phyloP scores from a whole-genome alignment of 37 sponge, comb jelly and placozoan genomes.

The Amphimedon queenslandica region DNA sequence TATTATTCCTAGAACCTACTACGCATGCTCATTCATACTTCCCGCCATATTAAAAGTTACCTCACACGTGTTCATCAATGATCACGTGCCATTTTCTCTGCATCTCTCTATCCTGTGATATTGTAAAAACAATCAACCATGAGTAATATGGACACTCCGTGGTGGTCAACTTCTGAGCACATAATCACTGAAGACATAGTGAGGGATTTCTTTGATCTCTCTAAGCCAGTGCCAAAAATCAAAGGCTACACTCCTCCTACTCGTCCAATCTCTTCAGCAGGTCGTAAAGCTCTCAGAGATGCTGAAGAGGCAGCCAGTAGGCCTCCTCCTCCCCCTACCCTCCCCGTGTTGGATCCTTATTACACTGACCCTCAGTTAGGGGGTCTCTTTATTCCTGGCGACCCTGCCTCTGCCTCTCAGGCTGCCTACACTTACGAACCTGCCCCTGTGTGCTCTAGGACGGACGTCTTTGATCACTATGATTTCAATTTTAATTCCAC shows the following conservation, averaged over 20 bases:
- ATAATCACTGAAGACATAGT: neutral
- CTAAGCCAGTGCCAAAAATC: slow-evolving; percentile 11
- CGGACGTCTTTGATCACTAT: slow-evolving; percentile 24
- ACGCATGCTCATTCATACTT: too few relatives aligned
- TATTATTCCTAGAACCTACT: too few relatives aligned
- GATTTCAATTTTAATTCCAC: slow-evolving; percentile 18
- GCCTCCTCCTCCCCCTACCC: neutral
- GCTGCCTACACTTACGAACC: neutral
- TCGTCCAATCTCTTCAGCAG: neutral
- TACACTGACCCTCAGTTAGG: neutral
- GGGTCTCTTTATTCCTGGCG: neutral
- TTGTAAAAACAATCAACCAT: neutral
- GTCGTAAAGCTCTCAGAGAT: neutral
- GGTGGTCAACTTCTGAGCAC: neutral
- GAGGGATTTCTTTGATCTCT: slow-evolving; percentile 20
- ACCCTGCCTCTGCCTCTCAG: neutral
- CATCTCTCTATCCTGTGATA: too few relatives aligned
- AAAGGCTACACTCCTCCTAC: neutral
- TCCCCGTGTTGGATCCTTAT: neutral
- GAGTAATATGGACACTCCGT: neutral
- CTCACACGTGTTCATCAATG: too few relatives aligned
- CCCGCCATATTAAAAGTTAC: too few relatives aligned
- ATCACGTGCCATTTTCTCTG: too few relatives aligned
- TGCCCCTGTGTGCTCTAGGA: neutral
- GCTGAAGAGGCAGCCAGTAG: neutral